These are phyloP conservation scores for Staurois parvus DNA, from an alignment of 2,797 vertebrate genomes.

Conservation along the genomic window DNA sequence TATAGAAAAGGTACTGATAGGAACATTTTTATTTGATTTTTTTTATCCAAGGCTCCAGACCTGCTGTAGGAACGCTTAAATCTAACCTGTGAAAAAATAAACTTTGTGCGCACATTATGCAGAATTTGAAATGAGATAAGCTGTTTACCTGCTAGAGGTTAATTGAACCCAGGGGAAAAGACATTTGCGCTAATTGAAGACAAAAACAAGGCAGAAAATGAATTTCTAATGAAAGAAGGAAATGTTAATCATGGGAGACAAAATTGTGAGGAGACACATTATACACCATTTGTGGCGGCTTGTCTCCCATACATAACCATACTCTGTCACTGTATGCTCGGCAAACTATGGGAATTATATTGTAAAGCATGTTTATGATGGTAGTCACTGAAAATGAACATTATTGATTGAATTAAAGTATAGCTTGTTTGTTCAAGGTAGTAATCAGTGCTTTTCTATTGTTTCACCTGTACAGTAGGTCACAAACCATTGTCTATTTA, in stretches of 20 bases:
- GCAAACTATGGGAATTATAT: neutral
- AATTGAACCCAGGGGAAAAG: constrained; percentile 60
- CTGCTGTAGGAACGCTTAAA: constrained; percentile 41
- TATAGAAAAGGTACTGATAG: neutral
- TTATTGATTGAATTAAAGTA: neutral
- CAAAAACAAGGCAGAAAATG: constrained; percentile 55
- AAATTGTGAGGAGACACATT: constrained; percentile 14
- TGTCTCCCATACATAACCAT: neutral
- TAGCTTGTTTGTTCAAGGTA: neutral
- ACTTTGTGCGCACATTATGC: constrained; percentile 40
- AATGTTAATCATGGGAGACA: constrained; percentile 54
- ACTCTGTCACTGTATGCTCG: neutral
- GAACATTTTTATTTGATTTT: neutral
- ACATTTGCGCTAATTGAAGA: constrained; percentile 59
- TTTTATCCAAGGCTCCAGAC: neutral
- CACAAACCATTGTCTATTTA: too few relatives aligned
- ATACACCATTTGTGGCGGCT: neutral
- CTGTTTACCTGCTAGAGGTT: constrained; percentile 61
- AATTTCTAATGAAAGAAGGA: constrained; percentile 51
- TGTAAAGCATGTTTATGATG: neutral
- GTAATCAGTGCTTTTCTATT: too few relatives aligned
- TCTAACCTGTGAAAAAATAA: constrained; percentile 47
- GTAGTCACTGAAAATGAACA: too few relatives aligned
- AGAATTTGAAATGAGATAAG: constrained; percentile 54
- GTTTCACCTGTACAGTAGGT: too few relatives aligned